Base-by-base conservation (phyloP, 2,797 vertebrate species). In the Hypotaenidia okinawae region DNA sequence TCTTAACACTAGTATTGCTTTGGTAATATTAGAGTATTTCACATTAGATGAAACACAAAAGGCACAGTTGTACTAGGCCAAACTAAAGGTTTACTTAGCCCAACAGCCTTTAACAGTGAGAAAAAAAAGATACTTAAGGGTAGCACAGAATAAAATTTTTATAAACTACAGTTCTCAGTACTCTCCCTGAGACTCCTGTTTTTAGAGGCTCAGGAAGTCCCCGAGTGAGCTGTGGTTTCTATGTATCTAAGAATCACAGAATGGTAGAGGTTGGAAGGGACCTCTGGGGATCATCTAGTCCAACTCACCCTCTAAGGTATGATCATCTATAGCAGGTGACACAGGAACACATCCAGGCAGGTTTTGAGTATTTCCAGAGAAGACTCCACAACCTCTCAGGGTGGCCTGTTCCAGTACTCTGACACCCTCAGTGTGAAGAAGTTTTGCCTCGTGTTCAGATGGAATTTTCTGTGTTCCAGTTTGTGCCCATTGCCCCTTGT, bases 51-150 rank as follows among this genome's bases (percentile, higher is more conserved):
- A 74, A 13, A 5, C 12, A 61, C 11, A 74, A 47, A 81, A 81
- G 3, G 1, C 2, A 2, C 35, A 27, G 10, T 11, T 54, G 11
- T 66, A 32, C 6, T 25, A 55, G 11, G 14, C 10, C 3, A 72
- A 79, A 70, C 6, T n/a, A 62, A 70, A 67, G 47, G 16, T 76
- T 85, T 47, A 69, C 11, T 17, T n/a, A 41, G 18, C 11, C 24
- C 21, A 70, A 5, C 21, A 4, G 2, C 21, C 32, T 77, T 90
- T 61, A 89, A 16, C 15, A 57, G 37, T 28, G 4, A 67, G 13
- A 19, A 69, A 22, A 82, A 76, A 6, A 12, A 80, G 19, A 51
- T 45, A 6, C 2, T n/a, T 68, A 57, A 52, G 6, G 11, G 27
- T 68, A 59, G 5, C 12, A 18, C 13, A 63, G n/a, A 95, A 74